phyloP scores from a whole-genome alignment of 2,113 vertebrate species.

The Cathartes aura region DNA sequence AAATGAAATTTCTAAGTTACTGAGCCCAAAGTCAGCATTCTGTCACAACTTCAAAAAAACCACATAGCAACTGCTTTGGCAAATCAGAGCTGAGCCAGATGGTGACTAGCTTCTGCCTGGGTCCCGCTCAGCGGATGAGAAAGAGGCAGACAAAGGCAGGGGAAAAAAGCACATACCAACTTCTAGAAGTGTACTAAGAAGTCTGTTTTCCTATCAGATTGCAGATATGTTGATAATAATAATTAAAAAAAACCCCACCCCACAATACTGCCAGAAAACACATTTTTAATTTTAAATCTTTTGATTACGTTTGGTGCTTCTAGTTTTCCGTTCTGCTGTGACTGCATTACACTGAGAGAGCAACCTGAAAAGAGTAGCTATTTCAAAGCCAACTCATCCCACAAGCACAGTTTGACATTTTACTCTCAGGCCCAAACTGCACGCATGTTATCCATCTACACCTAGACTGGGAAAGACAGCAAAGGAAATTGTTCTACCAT shows the following conservation, averaged over 20 bases:
- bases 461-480: background rate
- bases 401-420: background rate
- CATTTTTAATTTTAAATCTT: background rate
- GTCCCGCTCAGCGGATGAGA: accelerated
- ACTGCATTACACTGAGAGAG: background rate
- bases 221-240: background rate
- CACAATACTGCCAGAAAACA: background rate
- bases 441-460: background rate
- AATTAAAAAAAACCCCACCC: accelerated
- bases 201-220: background rate
- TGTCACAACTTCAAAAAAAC: slow-evolving; percentile 55
- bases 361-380: background rate
- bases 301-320: background rate
- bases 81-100: background rate
- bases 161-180: background rate
- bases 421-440: background rate
- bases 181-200: background rate
- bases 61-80: slow-evolving; percentile 55
- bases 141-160: background rate
- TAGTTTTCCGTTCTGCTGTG: background rate
- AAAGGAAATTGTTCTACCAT: background rate
- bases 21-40: slow-evolving; percentile 40
- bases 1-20: slow-evolving; percentile 37
- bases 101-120: background rate
- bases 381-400: background rate